Percentiles rank a stretch among this genome's conserved stretches.
phyloP scores from a whole-genome alignment of 2,888 invertebrate species.

The Drosophila mettleri region DNA sequence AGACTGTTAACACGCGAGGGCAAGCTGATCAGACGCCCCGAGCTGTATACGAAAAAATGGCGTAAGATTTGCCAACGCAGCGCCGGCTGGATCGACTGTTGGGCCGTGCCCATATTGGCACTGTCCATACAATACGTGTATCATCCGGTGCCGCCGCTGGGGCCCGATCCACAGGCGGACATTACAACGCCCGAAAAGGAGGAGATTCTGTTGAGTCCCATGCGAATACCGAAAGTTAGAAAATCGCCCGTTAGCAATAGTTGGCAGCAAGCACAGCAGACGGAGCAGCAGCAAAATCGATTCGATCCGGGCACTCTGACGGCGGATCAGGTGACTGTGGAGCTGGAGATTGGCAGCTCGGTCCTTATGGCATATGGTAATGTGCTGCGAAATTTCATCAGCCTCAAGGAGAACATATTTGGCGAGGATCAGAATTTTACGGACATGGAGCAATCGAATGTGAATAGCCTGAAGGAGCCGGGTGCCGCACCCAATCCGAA shows the following conservation, averaged over 20 bases:
- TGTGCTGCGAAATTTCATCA: slow-evolving; percentile 94
- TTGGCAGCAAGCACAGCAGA: slow-evolving; percentile 86
- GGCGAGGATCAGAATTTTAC: slow-evolving; percentile 98
- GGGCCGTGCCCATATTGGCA: slow-evolving; percentile 97
- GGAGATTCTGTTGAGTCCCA: slow-evolving; percentile 95
- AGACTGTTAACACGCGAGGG: slow-evolving; percentile 93
- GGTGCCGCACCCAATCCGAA: slow-evolving; percentile 84
- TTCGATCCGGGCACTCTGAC: slow-evolving; percentile 95
- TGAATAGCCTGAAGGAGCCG: slow-evolving; percentile 84
- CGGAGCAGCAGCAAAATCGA: slow-evolving; percentile 88
- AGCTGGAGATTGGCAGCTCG: slow-evolving; percentile 97
- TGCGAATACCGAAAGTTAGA: slow-evolving; percentile 93
- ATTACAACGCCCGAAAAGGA: slow-evolving; percentile 98
- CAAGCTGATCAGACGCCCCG: slow-evolving; percentile 86
- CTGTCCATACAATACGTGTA: slow-evolving; percentile 95
- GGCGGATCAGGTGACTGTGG: slow-evolving; percentile 95
- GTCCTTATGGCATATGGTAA: slow-evolving; percentile 96
- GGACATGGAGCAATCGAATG: slow-evolving; percentile 92
- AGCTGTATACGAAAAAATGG: slow-evolving; percentile 89
- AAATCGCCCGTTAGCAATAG: slow-evolving; percentile 89
- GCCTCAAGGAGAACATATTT: slow-evolving; percentile 98
- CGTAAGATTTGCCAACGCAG: slow-evolving; percentile 90
- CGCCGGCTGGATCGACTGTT: slow-evolving; percentile 97
- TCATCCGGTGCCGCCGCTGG: slow-evolving; percentile 95
- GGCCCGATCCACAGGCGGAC: slow-evolving; percentile 95